Conservation (phyloP, 2,113 vertebrate species). For the Edolisoma coerulescens region DNA sequence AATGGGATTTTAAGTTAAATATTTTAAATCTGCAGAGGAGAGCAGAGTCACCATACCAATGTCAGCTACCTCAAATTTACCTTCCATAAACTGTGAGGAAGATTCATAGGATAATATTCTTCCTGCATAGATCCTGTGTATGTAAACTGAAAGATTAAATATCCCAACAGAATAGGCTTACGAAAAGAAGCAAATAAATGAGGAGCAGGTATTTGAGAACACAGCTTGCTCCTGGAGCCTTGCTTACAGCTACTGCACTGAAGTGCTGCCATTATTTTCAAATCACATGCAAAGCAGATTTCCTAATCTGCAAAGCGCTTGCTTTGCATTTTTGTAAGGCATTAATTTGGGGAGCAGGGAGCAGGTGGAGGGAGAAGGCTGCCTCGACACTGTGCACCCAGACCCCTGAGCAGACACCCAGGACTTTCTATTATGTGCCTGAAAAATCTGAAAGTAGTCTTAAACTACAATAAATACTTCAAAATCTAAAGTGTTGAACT, state of each 20-base stretch:
- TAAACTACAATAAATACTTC: not conserved
- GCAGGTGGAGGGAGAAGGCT: not conserved
- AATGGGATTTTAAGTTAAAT: not conserved
- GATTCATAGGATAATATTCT: not conserved
- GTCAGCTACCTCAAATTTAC: not conserved
- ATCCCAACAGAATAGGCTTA: not conserved
- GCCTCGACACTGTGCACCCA: not conserved
- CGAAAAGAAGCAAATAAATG: not conserved
- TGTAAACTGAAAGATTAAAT: not conserved
- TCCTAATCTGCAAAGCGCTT: not conserved
- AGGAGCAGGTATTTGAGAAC: not conserved
- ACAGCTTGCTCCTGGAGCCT: not conserved
- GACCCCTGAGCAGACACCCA: not conserved
- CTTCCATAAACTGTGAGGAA: not conserved
- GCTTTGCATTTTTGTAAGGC: conserved; percentile 37
- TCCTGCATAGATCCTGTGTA: not conserved
- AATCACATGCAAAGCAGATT: conserved; percentile 12
- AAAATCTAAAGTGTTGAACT: not conserved
- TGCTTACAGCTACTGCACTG: not conserved
- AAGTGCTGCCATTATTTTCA: conserved; percentile 11
- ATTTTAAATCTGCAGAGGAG: not conserved
- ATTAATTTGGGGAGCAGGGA: not conserved
- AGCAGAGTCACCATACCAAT: not conserved
- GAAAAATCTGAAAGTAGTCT: not conserved
- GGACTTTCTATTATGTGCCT: not conserved